Conservation (phyloP, 2,888 invertebrate species). For the Dasysyrphus tricinctus region DNA sequence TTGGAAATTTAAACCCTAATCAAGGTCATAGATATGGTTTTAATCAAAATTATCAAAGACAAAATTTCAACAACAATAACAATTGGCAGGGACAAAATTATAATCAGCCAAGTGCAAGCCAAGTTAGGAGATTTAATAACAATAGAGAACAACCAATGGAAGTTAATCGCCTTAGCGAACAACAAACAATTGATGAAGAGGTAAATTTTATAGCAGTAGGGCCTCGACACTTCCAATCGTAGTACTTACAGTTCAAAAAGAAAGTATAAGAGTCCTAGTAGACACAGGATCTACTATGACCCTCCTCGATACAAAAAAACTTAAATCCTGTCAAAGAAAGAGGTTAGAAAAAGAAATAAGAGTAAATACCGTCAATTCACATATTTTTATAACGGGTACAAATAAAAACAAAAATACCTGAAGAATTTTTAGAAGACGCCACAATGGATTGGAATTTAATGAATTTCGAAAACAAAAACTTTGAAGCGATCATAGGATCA, state of each 20-base stretch:
- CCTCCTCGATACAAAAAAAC: neutral
- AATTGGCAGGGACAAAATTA: no score
- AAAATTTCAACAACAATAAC: no score
- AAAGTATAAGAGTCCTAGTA: neutral
- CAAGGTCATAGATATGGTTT: no score
- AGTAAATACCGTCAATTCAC: neutral
- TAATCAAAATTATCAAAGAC: no score
- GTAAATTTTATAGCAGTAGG: neutral
- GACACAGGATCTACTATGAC: neutral
- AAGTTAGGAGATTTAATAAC: no score
- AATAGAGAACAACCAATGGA: no score
- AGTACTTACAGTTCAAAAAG: neutral
- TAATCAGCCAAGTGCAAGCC: no score
- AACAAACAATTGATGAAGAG: neutral
- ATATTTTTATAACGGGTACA: neutral
- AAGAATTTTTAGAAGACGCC: neutral
- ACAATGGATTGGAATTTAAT: neutral
- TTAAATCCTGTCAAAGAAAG: neutral
- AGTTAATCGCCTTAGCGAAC: no score
- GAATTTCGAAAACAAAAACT: constrained; percentile 19
- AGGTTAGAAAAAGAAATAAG: neutral
- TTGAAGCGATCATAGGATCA: constrained; percentile 1
- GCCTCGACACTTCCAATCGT: neutral
- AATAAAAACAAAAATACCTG: neutral
- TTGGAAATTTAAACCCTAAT: no score